Evolutionary conservation across 1,140 invertebrate species (phyloP).

Genomic region (Apis dorsata): DNA sequence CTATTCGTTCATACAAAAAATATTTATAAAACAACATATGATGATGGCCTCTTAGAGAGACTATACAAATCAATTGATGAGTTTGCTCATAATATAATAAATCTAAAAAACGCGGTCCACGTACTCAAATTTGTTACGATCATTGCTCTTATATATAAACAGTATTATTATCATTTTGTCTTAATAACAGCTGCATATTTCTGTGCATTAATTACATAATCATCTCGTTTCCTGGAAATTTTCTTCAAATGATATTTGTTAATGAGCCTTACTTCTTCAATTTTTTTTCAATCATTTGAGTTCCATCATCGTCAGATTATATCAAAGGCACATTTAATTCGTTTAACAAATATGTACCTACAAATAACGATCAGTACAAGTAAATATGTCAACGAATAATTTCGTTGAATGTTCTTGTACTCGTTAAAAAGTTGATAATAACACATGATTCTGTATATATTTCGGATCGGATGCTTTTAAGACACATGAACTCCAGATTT

Average conservation of each 20-base stretch:
- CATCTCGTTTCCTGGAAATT: not conserved
- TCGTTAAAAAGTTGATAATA: conserved; percentile 12
- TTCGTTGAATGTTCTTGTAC: not conserved
- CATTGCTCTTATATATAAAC: not conserved
- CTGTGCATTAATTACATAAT: not conserved
- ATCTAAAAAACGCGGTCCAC: conserved; percentile 24
- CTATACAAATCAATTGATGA: conserved; percentile 7
- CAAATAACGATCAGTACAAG: not conserved
- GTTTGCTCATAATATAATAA: conserved; percentile 18
- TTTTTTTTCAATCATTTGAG: not conserved
- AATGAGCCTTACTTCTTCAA: not conserved
- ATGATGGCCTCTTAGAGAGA: conserved; percentile 11
- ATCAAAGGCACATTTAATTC: conserved; percentile 6
- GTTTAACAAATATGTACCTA: conserved; percentile 20
- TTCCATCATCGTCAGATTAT: not conserved
- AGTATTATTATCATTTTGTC: conserved; percentile 8
- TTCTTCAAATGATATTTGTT: not conserved
- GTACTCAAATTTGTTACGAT: conserved; percentile 2
- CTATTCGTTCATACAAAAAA: conserved; percentile 24
- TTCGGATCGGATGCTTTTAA: not conserved
- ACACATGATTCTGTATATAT: not conserved
- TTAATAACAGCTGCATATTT: conserved; percentile 16
- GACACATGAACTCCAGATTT: not conserved
- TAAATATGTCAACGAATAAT: not conserved
- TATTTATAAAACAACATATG: conserved; percentile 26